phyloP scores from a whole-genome alignment of 2,113 vertebrate species.

The Semicossyphus pulcher region DNA sequence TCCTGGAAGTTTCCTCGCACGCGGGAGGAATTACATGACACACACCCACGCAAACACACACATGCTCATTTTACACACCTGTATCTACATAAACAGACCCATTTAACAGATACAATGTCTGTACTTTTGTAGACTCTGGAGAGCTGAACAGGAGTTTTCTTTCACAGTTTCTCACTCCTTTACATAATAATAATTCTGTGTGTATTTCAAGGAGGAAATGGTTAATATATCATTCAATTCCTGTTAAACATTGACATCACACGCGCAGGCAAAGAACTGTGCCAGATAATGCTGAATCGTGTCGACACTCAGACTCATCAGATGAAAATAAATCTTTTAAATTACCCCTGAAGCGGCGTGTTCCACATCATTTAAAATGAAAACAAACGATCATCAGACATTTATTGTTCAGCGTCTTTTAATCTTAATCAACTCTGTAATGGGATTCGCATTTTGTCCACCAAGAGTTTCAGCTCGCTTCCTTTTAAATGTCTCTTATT shows the following conservation, averaged over 20 bases:
- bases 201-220: constrained; percentile 4
- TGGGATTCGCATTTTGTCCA: constrained; percentile 26
- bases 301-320: constrained; percentile 33
- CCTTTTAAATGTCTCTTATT: constrained; percentile 22
- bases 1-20: constrained; percentile 49
- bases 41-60: constrained; percentile 20
- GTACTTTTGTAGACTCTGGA: constrained; percentile 11
- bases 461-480: constrained; percentile 13
- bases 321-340: constrained; percentile 50
- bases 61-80: constrained; percentile 34
- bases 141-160: constrained; percentile 24
- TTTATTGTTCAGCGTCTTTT: constrained; percentile 30
- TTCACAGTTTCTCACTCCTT: neutral
- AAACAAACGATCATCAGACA: constrained; percentile 47
- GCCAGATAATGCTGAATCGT: constrained; percentile 33
- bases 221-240: constrained; percentile 44
- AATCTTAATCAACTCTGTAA: constrained; percentile 5
- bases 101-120: constrained; percentile 7
- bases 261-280: constrained; percentile 14
- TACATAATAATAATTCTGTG: constrained; percentile 28
- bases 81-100: constrained; percentile 7
- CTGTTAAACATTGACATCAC: constrained; percentile 22
- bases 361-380: constrained; percentile 53
- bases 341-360: constrained; percentile 23
- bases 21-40: constrained; percentile 26